These are phyloP conservation scores for Zoanthus solanderi DNA, from an alignment of 92 coral and sea anemone species.

Conservation along the genomic window DNA sequence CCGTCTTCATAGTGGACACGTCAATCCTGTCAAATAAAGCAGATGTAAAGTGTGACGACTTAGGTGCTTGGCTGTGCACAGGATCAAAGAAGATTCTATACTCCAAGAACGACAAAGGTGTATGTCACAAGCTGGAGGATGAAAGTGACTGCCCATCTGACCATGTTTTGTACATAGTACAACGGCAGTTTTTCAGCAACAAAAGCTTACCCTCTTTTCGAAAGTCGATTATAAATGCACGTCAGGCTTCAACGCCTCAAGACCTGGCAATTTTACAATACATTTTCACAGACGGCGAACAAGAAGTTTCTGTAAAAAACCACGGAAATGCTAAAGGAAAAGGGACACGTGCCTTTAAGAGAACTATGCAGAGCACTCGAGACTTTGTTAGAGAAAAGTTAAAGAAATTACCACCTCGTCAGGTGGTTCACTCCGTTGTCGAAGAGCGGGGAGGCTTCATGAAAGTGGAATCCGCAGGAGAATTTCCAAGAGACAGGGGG, in stretches of 20 bases:
- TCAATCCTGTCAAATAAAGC: no score
- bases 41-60: no score
- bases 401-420: conserved; percentile 32
- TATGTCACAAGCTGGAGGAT: conserved; percentile 21
- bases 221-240: conserved; percentile 49
- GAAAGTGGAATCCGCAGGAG: conserved; percentile 53
- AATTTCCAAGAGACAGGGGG: conserved; percentile 56
- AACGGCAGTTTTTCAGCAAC: conserved; percentile 60
- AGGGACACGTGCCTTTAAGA: conserved; percentile 56
- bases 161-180: conserved; percentile 31
- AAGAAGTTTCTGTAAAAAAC: conserved; percentile 46
- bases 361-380: conserved; percentile 61
- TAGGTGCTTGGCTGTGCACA: conserved; percentile 68
- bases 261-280: conserved; percentile 57
- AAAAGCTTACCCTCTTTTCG: conserved; percentile 64
- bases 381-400: conserved; percentile 50
- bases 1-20: no score
- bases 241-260: conserved; percentile 26
- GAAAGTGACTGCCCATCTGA: conserved; percentile 7
- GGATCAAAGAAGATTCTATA: conserved; percentile 55
- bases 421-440: conserved; percentile 52
- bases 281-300: conserved; percentile 64
- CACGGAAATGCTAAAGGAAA: no score
- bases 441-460: conserved; percentile 57
- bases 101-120: conserved; percentile 42